Evolutionary conservation across 2,888 invertebrate species (phyloP).

Genomic region (Sesamia inferens): DNA sequence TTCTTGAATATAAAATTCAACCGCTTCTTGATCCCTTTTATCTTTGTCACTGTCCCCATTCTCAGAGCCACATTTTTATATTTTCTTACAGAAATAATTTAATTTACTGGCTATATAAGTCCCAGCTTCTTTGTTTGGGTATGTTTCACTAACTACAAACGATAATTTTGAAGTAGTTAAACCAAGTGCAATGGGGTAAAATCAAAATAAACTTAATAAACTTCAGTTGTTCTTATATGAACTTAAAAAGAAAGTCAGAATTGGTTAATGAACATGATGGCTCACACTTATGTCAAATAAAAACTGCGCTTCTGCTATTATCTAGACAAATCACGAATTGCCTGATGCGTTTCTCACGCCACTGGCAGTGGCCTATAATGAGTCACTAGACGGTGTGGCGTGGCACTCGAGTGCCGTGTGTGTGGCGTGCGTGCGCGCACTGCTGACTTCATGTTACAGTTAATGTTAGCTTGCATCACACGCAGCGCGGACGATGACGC

Average conservation of each 20-base stretch:
- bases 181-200: conserved; percentile 1
- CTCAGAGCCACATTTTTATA: not conserved
- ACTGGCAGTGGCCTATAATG: conserved; percentile 59
- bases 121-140: not conserved
- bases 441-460: conserved; percentile 69
- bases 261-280: conserved; percentile 70
- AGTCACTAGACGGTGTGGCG: conserved; percentile 44
- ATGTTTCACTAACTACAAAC: not conserved
- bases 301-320: conserved; percentile 73
- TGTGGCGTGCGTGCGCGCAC: conserved; percentile 48
- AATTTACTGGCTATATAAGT: not conserved
- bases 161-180: not conserved
- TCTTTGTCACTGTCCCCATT: not conserved
- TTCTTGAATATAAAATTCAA: not conserved
- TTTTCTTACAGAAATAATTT: not conserved
- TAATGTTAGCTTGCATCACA: conserved; percentile 73
- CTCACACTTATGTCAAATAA: conserved; percentile 74
- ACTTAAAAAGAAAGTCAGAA: conserved; percentile 74
- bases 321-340: conserved; percentile 74
- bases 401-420: conserved; percentile 41
- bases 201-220: conserved; percentile 12
- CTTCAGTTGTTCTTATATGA: conserved; percentile 10
- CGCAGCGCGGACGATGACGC: conserved; percentile 72
- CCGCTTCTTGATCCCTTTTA: not conserved
- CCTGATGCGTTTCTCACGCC: conserved; percentile 76